Conservation (phyloP, 2,888 invertebrate genomes). For the Drosophila setosimentum region DNA sequence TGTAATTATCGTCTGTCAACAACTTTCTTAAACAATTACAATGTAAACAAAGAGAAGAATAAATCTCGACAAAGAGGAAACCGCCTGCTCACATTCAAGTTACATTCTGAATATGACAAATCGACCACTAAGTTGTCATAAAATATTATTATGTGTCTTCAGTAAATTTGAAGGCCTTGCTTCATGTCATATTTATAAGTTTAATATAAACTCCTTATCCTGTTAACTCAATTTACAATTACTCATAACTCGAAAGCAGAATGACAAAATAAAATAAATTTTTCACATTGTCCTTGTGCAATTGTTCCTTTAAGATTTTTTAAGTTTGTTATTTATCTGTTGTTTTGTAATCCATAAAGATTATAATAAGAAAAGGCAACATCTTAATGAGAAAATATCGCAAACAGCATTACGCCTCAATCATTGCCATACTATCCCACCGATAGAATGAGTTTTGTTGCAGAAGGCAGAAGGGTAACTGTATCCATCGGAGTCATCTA, state of each 20-base stretch:
- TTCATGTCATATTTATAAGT: neutral
- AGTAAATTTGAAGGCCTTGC: too few species aligned
- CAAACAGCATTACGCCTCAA: neutral
- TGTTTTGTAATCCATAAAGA: too few species aligned
- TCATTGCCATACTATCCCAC: neutral
- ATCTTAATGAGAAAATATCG: neutral
- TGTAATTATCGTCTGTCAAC: neutral
- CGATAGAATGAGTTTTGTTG: neutral
- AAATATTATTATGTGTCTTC: neutral
- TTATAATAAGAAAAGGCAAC: too few species aligned
- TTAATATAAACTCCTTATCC: neutral
- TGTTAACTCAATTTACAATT: neutral
- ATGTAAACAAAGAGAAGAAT: neutral
- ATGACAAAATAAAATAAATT: neutral
- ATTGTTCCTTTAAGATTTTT: neutral
- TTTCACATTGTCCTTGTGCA: neutral
- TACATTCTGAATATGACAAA: neutral
- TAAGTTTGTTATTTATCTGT: neutral
- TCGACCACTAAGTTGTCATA: neutral
- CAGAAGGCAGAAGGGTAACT: neutral
- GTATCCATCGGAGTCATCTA: neutral
- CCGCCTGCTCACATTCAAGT: neutral
- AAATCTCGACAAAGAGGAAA: neutral
- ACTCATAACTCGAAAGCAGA: neutral
- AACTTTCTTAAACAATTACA: neutral